Conservation (phyloP, 2,888 invertebrate species). For the Rutpela maculata region DNA sequence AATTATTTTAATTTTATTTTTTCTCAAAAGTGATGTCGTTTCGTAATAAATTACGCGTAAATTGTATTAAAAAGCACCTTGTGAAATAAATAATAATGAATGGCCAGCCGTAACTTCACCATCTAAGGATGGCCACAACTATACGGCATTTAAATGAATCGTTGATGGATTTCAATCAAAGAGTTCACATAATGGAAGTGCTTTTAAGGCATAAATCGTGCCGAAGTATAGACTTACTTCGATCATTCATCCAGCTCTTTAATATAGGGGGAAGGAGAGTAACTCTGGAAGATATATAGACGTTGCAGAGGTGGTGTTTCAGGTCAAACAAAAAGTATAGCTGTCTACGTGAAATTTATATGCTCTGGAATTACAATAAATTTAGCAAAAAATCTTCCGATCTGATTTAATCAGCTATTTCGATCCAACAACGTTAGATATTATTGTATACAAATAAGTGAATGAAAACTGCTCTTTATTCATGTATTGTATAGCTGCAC, state of each 20-base stretch:
- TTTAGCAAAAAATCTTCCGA: not conserved
- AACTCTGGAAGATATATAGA: constrained; percentile 18
- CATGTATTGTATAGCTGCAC: too few species aligned
- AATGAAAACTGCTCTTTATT: too few species aligned
- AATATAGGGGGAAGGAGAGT: constrained; percentile 23
- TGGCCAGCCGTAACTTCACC: constrained; percentile 11
- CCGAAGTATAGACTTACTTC: constrained; percentile 22
- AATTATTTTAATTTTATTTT: constrained; percentile 38
- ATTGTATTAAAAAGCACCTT: constrained; percentile 32
- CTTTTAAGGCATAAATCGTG: constrained; percentile 31
- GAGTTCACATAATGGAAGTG: constrained; percentile 5
- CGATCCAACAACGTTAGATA: too few species aligned
- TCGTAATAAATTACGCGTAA: constrained; percentile 21
- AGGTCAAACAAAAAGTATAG: constrained; percentile 9
- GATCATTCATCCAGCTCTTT: constrained; percentile 23
- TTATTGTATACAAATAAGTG: too few species aligned
- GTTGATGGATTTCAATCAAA: constrained; percentile 4
- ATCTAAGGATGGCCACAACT: constrained; percentile 12
- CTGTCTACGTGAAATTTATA: constrained; percentile 21
- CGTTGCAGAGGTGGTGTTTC: constrained; percentile 12
- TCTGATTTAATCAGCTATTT: not conserved
- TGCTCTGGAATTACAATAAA: not conserved
- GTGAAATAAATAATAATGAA: constrained; percentile 34
- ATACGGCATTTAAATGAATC: constrained; percentile 11
- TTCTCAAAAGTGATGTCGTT: constrained; percentile 33